These are phyloP conservation scores for Cepaea hortensis DNA, from an alignment of 2,888 invertebrate genomes.

Conservation along the genomic window DNA sequence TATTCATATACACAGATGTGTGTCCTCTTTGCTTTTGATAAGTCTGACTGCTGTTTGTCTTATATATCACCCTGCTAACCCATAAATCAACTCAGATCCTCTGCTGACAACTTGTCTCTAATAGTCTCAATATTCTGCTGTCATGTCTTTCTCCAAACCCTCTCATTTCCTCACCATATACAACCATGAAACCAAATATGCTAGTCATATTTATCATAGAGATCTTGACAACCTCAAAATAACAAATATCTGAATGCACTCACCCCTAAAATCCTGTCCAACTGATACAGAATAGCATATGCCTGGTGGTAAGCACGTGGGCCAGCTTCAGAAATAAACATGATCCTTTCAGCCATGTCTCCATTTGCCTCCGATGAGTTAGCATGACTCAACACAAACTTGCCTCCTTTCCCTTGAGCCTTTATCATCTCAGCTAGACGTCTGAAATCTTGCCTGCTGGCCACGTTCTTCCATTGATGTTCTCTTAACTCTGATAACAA, in stretches of 20 bases:
- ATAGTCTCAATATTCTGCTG: no score
- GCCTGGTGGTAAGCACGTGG: slow-evolving; percentile 61
- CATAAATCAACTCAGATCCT: no score
- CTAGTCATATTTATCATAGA: no score
- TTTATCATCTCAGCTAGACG: background rate
- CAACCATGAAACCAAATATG: no score
- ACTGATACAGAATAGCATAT: slow-evolving; percentile 60
- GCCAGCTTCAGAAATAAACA: slow-evolving; percentile 63
- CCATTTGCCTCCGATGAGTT: background rate
- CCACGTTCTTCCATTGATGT: slow-evolving; percentile 19
- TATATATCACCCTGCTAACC: no score
- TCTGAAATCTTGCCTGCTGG: background rate
- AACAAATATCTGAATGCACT: background rate
- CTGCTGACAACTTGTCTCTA: no score
- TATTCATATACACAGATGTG: no score
- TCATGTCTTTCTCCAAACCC: no score
- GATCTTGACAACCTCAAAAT: no score
- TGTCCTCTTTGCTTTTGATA: no score
- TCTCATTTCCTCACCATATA: no score
- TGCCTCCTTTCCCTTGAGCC: slow-evolving; percentile 25
- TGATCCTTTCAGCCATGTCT: slow-evolving; percentile 45
- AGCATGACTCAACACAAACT: slow-evolving; percentile 5
- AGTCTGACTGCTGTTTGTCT: no score
- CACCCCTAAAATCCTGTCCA: slow-evolving; percentile 70
- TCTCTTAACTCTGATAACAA: slow-evolving; percentile 32